These are phyloP conservation scores for Darevskia mixta DNA, from an alignment of 2,797 vertebrate genomes.

Conservation along the genomic window DNA sequence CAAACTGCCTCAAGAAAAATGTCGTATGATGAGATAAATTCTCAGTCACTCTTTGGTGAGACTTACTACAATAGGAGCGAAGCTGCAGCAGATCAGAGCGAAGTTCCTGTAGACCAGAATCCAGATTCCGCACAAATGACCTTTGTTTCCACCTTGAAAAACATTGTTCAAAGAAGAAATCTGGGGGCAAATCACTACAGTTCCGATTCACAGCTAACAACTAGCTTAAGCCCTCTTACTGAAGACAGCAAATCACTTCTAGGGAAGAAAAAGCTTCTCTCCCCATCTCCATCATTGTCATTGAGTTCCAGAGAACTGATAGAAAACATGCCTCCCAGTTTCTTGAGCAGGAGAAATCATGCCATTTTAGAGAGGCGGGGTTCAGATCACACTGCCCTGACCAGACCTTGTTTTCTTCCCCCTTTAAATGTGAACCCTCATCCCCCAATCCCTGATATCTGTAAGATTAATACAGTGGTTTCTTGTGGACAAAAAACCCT, in stretches of 20 bases:
- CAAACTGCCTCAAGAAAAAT: slow-evolving; percentile 82
- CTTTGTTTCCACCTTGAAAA: slow-evolving; percentile 85
- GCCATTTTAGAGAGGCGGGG: slow-evolving; percentile 81
- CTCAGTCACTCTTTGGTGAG: slow-evolving; percentile 77
- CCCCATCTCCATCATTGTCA: slow-evolving; percentile 78
- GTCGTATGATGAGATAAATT: slow-evolving; percentile 85
- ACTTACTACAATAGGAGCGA: slow-evolving; percentile 71
- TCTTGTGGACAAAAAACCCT: slow-evolving; percentile 80
- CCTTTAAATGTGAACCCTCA: slow-evolving; percentile 83
- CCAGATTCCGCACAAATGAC: slow-evolving; percentile 78
- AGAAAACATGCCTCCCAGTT: slow-evolving; percentile 72
- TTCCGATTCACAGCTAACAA: slow-evolving; percentile 87
- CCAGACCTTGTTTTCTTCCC: slow-evolving; percentile 87
- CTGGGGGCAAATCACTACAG: slow-evolving; percentile 87
- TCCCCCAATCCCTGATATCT: slow-evolving; percentile 79
- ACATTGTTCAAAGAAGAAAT: slow-evolving; percentile 83
- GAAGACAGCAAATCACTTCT: slow-evolving; percentile 74
- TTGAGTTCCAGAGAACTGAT: slow-evolving; percentile 81
- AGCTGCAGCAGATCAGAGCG: slow-evolving; percentile 67
- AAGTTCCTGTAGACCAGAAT: slow-evolving; percentile 74
- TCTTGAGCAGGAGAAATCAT: slow-evolving; percentile 75
- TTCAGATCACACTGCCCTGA: slow-evolving; percentile 81
- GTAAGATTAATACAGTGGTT: slow-evolving; percentile 73
- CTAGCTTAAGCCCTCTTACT: slow-evolving; percentile 68
- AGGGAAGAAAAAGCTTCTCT: slow-evolving; percentile 83